Base-by-base conservation (phyloP, 2,797 vertebrate species). In the Rhynchotus rufescens region DNA sequence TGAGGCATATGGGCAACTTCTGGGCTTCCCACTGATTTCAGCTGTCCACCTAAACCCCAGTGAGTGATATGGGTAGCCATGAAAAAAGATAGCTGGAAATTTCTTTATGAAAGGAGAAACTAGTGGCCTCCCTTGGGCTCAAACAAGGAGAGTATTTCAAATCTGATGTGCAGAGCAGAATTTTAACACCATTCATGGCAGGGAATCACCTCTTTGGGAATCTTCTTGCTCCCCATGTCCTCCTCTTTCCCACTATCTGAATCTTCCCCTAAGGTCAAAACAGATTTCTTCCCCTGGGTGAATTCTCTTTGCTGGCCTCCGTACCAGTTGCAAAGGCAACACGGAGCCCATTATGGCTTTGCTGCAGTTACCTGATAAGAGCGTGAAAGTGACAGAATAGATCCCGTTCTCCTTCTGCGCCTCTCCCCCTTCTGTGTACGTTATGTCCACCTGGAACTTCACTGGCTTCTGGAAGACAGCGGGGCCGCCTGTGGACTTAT, bases 391-490 rank as follows among this genome's bases (percentile, higher is more conserved):
- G 97, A 99, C 99, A 1, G 99, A 99, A 98, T 99, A 99, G 98
- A 99, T 99, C 96, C 99, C 99, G 0, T 98, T 99, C 97, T 99
- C 99, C 96, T 99, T 99, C 85, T 99, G 99, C 1, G 99, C 98
- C 32, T 98, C 98, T 47, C 98, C 99, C 34, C 99, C 99, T 98
- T 99, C 99, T 1, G 99, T 99, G 98, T 99, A 99, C 65, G 99
- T 99, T 98, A 99, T 99, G 90, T 99, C 99, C 97, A 99, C 99
- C 97, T 99, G 99, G 97, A 99, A 99, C 97, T 99, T 99, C 87
- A 99, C 99, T 6, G 99, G 99, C 97, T 99, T 99, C 98, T 99
- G 99, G 98, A 99, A 99, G 97, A 99, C 99, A 30, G 99, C 99
- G 3, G 99, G 99, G 80, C 99, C 99, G 23, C 99, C 99, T 15